phyloP scores from a whole-genome alignment of 2,113 vertebrate species.

The Albula goreensis region DNA sequence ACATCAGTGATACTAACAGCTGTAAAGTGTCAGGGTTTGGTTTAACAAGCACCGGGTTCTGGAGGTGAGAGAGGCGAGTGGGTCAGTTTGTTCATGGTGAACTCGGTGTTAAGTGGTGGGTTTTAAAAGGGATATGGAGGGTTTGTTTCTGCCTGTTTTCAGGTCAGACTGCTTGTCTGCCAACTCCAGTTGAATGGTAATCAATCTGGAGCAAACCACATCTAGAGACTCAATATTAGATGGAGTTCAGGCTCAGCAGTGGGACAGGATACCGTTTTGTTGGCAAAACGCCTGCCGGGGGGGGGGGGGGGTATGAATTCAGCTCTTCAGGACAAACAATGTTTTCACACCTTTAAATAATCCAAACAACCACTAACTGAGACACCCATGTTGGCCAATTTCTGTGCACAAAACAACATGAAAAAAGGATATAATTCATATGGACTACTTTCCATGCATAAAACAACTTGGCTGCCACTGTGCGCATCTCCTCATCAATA shows the following conservation, averaged over 20 bases:
- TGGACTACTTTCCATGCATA: neutral
- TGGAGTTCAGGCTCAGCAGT: neutral
- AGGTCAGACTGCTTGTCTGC: constrained; percentile 64
- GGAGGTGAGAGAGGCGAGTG: constrained; percentile 30
- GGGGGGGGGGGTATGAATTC: neutral
- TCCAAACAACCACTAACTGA: neutral
- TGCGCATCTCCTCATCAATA: neutral
- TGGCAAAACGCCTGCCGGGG: neutral
- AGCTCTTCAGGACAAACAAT: neutral
- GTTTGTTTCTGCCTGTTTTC: constrained; percentile 62
- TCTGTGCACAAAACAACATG: neutral
- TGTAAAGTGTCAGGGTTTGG: constrained; percentile 5
- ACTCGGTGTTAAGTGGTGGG: constrained; percentile 47
- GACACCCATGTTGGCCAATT: neutral
- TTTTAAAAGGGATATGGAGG: constrained; percentile 64
- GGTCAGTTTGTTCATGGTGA: constrained; percentile 36
- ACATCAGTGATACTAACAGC: neutral
- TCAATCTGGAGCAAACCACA: constrained; percentile 6
- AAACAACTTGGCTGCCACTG: neutral
- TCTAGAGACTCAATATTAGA: neutral
- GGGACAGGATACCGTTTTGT: neutral
- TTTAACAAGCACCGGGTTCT: neutral
- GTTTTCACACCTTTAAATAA: neutral
- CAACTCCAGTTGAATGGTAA: constrained; percentile 71
- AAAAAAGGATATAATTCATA: neutral